phyloP scores from a whole-genome alignment of 2,113 vertebrate species.

The Mesitornis unicolor region DNA sequence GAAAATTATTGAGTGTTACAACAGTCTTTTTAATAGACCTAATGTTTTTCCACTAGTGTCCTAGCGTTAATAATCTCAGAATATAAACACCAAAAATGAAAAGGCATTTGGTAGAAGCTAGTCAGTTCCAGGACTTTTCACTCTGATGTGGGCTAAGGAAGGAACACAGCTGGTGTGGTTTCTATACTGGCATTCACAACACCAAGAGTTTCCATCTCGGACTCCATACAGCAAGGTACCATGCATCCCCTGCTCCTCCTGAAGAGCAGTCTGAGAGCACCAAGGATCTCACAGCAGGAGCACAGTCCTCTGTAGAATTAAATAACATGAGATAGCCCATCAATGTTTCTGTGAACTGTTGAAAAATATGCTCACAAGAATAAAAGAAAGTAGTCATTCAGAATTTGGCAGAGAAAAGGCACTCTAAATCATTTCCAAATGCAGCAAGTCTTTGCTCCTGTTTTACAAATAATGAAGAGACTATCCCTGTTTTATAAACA shows the following conservation, averaged over 20 bases:
- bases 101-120: not conserved
- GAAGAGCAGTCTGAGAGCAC: not conserved
- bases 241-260: not conserved
- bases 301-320: not conserved
- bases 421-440: slow-evolving; percentile 33
- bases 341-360: not conserved
- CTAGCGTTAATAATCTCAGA: not conserved
- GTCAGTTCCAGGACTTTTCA: not conserved
- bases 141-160: not conserved
- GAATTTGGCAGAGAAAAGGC: slow-evolving; percentile 7
- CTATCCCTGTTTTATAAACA: not conserved
- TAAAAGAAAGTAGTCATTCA: not conserved
- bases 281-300: not conserved
- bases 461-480: not conserved
- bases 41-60: not conserved
- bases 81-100: not conserved
- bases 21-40: not conserved
- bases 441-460: not conserved
- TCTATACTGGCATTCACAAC: not conserved
- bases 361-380: slow-evolving; percentile 29
- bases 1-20: not conserved
- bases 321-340: not conserved
- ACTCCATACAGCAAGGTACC: not conserved
- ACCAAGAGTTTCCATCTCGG: not conserved
- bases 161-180: not conserved